Percentiles rank a stretch among this genome's conserved stretches.
phyloP scores from a whole-genome alignment of 2,113 vertebrate species.

The Oostethus manadensis region DNA sequence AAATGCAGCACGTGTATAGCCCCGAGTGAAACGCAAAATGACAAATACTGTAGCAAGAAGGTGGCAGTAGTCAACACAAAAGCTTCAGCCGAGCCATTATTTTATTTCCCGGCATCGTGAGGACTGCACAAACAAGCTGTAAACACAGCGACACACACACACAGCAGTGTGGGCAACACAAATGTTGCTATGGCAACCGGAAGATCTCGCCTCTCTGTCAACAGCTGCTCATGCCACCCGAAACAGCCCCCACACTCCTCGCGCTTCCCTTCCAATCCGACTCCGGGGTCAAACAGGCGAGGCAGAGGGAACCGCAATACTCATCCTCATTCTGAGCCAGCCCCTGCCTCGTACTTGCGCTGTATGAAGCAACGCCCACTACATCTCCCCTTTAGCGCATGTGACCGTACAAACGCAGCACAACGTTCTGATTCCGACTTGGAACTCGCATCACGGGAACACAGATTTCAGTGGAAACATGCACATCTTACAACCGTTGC shows the following conservation, averaged over 20 bases:
- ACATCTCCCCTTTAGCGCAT: constrained; percentile 10
- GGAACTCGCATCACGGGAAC: background rate
- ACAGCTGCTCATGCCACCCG: constrained; percentile 71
- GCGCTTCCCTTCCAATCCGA: constrained; percentile 56
- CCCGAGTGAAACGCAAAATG: constrained; percentile 6
- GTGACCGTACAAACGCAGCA: background rate
- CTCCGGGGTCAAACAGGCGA: constrained; percentile 62
- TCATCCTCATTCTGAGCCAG: constrained; percentile 39
- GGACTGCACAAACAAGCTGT: constrained; percentile 56
- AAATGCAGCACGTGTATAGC: constrained; percentile 3
- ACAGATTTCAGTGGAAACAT: too few relatives aligned
- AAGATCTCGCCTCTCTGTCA: constrained; percentile 64
- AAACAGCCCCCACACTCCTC: constrained; percentile 54
- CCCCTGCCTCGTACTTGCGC: constrained; percentile 20
- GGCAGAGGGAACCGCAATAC: constrained; percentile 42
- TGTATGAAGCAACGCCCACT: constrained; percentile 8
- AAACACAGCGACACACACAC: constrained; percentile 47
- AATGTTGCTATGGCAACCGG: constrained; percentile 66
- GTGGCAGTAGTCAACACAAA: constrained; percentile 16
- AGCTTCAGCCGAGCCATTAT: constrained; percentile 22
- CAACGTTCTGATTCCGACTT: background rate
- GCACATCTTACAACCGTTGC: too few relatives aligned
- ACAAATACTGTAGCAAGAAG: background rate
- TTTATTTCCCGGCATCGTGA: constrained; percentile 35
- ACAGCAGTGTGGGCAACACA: constrained; percentile 60